phyloP scores from a whole-genome alignment of 1,140 invertebrate genomes.

The Liolophura sinensis region DNA sequence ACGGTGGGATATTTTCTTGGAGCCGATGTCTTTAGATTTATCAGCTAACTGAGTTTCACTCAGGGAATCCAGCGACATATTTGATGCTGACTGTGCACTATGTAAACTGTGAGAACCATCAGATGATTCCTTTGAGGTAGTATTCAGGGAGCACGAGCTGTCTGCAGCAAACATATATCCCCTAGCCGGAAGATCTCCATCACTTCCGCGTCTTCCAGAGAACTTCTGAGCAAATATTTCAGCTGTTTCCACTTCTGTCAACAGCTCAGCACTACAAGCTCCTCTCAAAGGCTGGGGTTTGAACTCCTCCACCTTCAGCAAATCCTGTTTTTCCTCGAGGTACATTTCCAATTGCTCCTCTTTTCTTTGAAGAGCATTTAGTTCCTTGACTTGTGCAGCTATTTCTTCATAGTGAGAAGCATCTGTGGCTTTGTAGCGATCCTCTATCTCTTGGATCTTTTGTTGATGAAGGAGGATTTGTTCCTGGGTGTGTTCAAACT shows the following conservation, averaged over 20 bases:
- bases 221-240: no score
- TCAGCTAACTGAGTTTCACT: no score
- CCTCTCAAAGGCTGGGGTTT: constrained; percentile 30
- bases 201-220: constrained; percentile 14
- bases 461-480: constrained; percentile 25
- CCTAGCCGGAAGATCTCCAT: constrained; percentile 16
- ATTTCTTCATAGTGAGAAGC: constrained; percentile 26
- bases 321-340: constrained; percentile 45
- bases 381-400: constrained; percentile 25
- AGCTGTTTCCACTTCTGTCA: no score
- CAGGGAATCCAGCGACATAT: no score
- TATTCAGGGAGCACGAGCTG: no score
- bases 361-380: constrained; percentile 32
- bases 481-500: constrained; percentile 27
- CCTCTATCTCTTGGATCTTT: constrained; percentile 34
- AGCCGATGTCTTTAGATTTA: no score
- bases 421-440: constrained; percentile 31
- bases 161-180: no score
- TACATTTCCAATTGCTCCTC: constrained; percentile 44
- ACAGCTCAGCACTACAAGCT: constrained; percentile 37
- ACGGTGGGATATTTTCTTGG: no score
- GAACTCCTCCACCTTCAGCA: constrained; percentile 29
- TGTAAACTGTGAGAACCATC: no score
- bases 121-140: no score
- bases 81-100: no score